phyloP scores from a whole-genome alignment of 2,797 vertebrate species.

The Chaetodon trifasciatus region DNA sequence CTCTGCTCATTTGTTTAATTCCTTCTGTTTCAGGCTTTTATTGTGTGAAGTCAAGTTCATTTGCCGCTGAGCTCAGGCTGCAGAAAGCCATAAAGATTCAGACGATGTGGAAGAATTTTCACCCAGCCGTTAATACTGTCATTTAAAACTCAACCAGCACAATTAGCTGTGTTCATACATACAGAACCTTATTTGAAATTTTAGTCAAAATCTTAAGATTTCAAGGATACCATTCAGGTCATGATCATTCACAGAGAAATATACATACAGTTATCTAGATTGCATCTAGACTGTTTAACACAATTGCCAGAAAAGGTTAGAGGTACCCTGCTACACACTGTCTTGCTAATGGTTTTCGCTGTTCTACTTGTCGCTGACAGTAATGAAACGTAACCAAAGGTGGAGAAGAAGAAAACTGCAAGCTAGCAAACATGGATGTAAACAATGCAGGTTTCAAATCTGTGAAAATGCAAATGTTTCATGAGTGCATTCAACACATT shows the following conservation, averaged over 20 bases:
- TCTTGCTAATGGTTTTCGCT: not conserved
- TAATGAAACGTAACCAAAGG: not conserved
- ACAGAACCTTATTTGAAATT: constrained; percentile 4
- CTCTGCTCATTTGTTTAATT: constrained; percentile 18
- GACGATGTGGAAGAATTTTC: not conserved
- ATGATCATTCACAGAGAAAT: constrained; percentile 5
- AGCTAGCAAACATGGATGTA: not conserved
- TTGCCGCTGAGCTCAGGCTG: not conserved
- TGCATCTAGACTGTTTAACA: not conserved
- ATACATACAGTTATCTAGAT: not conserved
- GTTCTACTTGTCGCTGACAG: not conserved
- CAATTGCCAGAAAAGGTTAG: not conserved
- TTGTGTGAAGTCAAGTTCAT: constrained; percentile 8
- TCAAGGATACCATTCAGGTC: not conserved
- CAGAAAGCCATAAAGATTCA: not conserved
- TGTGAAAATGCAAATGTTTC: not conserved
- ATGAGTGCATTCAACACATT: not conserved
- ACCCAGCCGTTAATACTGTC: not conserved
- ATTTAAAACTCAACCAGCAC: not conserved
- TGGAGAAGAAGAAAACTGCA: not conserved
- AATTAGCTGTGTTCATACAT: not conserved
- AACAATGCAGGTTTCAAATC: not conserved
- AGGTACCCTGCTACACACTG: not conserved
- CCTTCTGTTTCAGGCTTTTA: constrained; percentile 8
- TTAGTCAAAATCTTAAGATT: not conserved